phyloP scores from a whole-genome alignment of 1,140 invertebrate genomes.

The Drosophila simulans region DNA sequence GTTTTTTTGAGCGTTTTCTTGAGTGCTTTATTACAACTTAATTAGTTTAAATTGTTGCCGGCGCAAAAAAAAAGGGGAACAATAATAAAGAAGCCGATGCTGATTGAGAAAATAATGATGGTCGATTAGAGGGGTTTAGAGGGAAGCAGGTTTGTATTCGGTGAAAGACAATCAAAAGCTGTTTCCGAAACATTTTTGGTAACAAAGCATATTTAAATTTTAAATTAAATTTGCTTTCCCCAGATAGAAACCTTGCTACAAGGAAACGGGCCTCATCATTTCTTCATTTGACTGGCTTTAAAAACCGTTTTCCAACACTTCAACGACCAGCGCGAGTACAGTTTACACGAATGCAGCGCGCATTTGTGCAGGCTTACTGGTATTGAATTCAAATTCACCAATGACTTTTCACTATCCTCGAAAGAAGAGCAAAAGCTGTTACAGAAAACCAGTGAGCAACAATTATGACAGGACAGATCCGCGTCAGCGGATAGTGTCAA shows the following conservation, averaged over 20 bases:
- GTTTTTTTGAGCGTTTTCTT: slow-evolving; percentile 58
- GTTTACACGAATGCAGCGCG: no score
- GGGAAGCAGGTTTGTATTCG: slow-evolving; percentile 21
- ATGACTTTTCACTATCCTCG: not conserved
- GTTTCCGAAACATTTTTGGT: not conserved
- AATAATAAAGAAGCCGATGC: slow-evolving; percentile 29
- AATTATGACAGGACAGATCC: slow-evolving; percentile 79
- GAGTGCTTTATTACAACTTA: slow-evolving; percentile 80
- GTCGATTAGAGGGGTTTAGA: not conserved
- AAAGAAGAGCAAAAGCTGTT: slow-evolving; percentile 34
- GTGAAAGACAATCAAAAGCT: slow-evolving; percentile 45
- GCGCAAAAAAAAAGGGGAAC: slow-evolving; percentile 52
- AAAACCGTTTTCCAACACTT: not conserved
- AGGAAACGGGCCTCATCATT: no score
- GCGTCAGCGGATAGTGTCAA: slow-evolving; percentile 63
- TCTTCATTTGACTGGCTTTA: not conserved
- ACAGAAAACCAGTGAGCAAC: slow-evolving; percentile 55
- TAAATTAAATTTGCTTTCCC: not conserved
- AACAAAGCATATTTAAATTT: slow-evolving; percentile 15
- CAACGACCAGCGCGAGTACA: not conserved
- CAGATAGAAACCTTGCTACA: not conserved
- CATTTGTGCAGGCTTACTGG: no score
- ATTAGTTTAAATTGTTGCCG: slow-evolving; percentile 81
- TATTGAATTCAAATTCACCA: not conserved
- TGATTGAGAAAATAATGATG: slow-evolving; percentile 18